Conservation (phyloP, 2,797 vertebrate species). For the Novumbra hubbsi region DNA sequence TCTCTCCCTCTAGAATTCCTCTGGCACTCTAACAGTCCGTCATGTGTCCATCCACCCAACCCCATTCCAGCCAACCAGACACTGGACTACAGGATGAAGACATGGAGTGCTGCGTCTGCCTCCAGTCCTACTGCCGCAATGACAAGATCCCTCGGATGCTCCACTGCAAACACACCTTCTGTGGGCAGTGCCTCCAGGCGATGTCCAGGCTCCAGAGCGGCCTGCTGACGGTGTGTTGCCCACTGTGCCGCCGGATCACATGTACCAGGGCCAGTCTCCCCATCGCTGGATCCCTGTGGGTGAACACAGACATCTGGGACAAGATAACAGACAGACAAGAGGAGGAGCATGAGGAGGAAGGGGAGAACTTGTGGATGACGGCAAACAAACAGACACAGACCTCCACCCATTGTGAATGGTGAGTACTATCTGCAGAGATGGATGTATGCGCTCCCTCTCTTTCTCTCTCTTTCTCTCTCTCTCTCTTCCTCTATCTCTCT, state of each 20-base stretch:
- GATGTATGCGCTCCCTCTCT: background rate
- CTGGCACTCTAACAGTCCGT: background rate
- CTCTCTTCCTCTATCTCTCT: background rate
- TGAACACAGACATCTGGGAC: slow-evolving; percentile 67
- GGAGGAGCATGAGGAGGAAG: background rate
- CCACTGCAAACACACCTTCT: slow-evolving; percentile 69
- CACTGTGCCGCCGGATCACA: slow-evolving; percentile 66
- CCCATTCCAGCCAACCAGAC: background rate
- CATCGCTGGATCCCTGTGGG: slow-evolving; percentile 50
- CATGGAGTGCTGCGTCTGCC: slow-evolving; percentile 62
- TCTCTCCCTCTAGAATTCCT: background rate
- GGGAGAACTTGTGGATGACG: background rate
- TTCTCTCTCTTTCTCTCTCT: background rate
- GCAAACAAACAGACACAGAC: background rate
- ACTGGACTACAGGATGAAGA: slow-evolving; percentile 35
- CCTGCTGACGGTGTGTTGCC: slow-evolving; percentile 51
- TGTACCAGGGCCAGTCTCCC: slow-evolving; percentile 42
- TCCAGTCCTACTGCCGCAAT: slow-evolving; percentile 40
- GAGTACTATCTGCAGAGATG: background rate
- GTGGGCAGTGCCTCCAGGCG: slow-evolving; percentile 51
- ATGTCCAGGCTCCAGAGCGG: slow-evolving; percentile 11
- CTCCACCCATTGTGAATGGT: background rate
- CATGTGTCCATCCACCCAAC: background rate
- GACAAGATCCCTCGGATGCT: slow-evolving; percentile 57
- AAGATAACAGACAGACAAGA: slow-evolving; percentile 20